Evolutionary conservation across 37 sponge, comb jelly and placozoan genomes (phyloP), one percentile per base, ranked within the genome.

Genomic region (Eunapius fragilis): DNA sequence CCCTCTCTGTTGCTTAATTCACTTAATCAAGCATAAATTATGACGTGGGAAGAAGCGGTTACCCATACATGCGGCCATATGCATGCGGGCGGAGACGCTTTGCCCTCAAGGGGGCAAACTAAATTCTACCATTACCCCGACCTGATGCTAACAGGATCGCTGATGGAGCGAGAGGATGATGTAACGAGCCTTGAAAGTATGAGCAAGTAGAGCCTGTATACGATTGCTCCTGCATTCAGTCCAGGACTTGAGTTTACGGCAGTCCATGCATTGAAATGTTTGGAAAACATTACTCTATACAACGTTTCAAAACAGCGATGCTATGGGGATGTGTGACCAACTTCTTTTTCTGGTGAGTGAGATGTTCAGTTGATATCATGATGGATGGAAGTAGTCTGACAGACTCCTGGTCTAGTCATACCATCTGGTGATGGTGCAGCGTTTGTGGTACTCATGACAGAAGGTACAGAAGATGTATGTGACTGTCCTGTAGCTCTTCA

Each of bases 31-130:
- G n/a, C n/a, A n/a, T n/a, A n/a, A n/a, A n/a, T n/a, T n/a, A n/a
- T n/a, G n/a, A n/a, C n/a, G n/a, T n/a, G n/a, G n/a, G n/a, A 32
- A 77, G 88, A 19, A 83, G 88, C 23, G 69, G 67, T 7, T 82
- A 36, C 48, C 35, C 50, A 9, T 88, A 88, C 32, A 17, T 6
- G 25, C 77, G 88, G 0, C 88, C 88, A 7, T n/a, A n/a, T n/a
- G n/a, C n/a, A n/a, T 88, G 75, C 67, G 88, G 88, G 33, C 82
- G 88, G 88, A 12, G 71, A 23, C 38, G 88, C 13, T 74, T 31
- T 48, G 88, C 88, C 11, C 34, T 88, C 14, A 75, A 88, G 32
- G 88, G 83, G 83, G 33, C 78, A 88, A 17, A 34, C 24, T 38
- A 38, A 71, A 67, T 77, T 68, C 33, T 69, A 77, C 28, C 70